phyloP scores from a whole-genome alignment of 1,140 invertebrate species.

The Drosophila sp. region DNA sequence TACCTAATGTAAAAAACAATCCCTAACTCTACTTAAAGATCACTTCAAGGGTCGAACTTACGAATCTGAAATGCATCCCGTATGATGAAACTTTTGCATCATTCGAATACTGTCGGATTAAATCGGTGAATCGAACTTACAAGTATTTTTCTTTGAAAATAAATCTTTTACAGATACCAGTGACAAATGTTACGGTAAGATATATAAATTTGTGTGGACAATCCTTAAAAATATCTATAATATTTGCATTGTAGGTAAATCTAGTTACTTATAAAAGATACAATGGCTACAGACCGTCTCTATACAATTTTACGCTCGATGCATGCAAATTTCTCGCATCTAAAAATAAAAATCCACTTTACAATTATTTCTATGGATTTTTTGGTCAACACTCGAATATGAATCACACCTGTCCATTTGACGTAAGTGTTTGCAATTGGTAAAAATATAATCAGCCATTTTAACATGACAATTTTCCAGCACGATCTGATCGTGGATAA shows the following conservation, averaged over 20 bases:
- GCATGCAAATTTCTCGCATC: slow-evolving; percentile 15
- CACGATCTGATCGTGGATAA: background rate
- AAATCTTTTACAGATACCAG: background rate
- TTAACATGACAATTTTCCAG: background rate
- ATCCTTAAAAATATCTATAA: background rate
- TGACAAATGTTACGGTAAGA: background rate
- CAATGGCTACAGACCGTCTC: slow-evolving; percentile 30
- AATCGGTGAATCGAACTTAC: background rate
- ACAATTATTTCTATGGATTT: background rate
- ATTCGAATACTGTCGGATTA: background rate
- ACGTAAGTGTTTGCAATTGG: background rate
- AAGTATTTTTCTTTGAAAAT: background rate
- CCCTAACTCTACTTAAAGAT: background rate
- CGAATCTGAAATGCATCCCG: background rate
- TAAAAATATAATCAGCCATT: background rate
- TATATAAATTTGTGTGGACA: background rate
- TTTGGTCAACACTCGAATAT: slow-evolving; percentile 18
- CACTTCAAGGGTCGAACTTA: background rate
- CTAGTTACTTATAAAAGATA: background rate
- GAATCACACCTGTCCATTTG: slow-evolving; percentile 28
- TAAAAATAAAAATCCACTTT: slow-evolving; percentile 22
- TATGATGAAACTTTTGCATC: background rate
- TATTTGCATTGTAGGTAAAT: background rate
- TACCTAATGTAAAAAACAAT: background rate
- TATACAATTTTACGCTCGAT: slow-evolving; percentile 35